Conservation (phyloP, 2,797 vertebrate genomes). For the Apodemus agrarius region DNA sequence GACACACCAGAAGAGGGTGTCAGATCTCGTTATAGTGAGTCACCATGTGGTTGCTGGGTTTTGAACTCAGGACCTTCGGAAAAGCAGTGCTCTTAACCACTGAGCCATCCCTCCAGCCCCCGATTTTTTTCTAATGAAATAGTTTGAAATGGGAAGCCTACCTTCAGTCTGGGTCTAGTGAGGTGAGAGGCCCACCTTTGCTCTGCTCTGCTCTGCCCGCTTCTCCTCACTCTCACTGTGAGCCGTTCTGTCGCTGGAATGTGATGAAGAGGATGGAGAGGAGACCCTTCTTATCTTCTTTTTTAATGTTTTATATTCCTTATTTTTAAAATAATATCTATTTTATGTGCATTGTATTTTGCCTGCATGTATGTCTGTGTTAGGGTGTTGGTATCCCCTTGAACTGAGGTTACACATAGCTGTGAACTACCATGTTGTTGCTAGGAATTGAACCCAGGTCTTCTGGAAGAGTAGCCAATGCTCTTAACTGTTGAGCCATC, state of each 20-base stretch:
- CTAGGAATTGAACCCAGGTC: neutral
- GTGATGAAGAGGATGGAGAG: neutral
- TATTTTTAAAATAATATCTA: neutral
- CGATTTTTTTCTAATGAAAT: neutral
- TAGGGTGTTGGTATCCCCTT: neutral
- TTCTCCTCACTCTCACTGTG: neutral
- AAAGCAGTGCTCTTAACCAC: too few relatives aligned
- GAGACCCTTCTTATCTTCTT: neutral
- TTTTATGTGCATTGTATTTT: neutral
- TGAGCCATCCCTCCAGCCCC: too few relatives aligned
- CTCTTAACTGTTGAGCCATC: neutral
- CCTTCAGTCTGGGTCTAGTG: neutral
- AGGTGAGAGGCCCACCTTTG: neutral
- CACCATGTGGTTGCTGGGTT: too few relatives aligned
- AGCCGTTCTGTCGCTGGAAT: neutral
- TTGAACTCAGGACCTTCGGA: too few relatives aligned
- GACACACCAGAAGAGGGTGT: too few relatives aligned
- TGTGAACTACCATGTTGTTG: neutral
- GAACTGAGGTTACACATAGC: neutral
- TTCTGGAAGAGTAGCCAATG: neutral
- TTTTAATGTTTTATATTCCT: neutral
- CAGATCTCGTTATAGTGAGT: too few relatives aligned
- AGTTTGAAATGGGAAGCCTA: neutral
- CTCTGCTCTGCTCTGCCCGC: too few relatives aligned
- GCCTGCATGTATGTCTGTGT: neutral